These are phyloP conservation scores for Diabrotica undecimpunctata DNA, from an alignment of 1,140 invertebrate species.

Conservation along the genomic window DNA sequence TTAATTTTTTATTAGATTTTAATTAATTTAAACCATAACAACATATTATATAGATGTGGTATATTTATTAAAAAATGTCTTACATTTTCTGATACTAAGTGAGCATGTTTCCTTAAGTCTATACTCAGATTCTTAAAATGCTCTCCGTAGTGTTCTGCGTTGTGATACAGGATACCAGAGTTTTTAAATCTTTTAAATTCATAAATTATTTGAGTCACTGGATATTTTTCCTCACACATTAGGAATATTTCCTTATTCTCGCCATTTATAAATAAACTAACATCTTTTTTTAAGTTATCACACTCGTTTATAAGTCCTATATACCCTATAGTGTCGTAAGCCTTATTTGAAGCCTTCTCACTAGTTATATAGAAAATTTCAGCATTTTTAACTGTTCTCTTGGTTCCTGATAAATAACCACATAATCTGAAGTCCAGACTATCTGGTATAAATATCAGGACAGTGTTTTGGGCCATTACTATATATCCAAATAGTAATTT, in stretches of 20 bases:
- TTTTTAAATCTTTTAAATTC: slow-evolving; percentile 48
- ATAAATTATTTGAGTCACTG: slow-evolving; percentile 47
- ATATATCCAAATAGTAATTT: not conserved
- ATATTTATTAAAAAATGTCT: slow-evolving; percentile 4
- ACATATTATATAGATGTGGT: too few relatives aligned
- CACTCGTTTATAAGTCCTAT: slow-evolving; percentile 26
- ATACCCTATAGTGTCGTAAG: slow-evolving; percentile 33
- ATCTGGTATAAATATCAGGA: slow-evolving; percentile 41
- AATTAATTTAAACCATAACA: too few relatives aligned
- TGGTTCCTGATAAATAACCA: slow-evolving; percentile 39
- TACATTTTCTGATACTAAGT: slow-evolving; percentile 16
- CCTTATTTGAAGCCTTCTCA: slow-evolving; percentile 22
- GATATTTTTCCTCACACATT: slow-evolving; percentile 31
- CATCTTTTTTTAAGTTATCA: slow-evolving; percentile 6
- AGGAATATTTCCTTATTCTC: slow-evolving; percentile 40
- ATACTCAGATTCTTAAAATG: slow-evolving; percentile 51
- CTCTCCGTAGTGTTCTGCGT: slow-evolving; percentile 38
- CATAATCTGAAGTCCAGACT: slow-evolving; percentile 29
- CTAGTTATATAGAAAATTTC: slow-evolving; percentile 40
- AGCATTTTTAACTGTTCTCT: slow-evolving; percentile 32
- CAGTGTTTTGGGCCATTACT: slow-evolving; percentile 21
- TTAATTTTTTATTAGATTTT: too few relatives aligned
- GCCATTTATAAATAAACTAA: not conserved
- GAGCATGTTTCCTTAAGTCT: slow-evolving; percentile 36
- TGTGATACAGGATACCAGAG: slow-evolving; percentile 45